These are phyloP conservation scores for Gastracanthus pulcherrimus DNA, from an alignment of 2,888 invertebrate species.

Conservation along the genomic window DNA sequence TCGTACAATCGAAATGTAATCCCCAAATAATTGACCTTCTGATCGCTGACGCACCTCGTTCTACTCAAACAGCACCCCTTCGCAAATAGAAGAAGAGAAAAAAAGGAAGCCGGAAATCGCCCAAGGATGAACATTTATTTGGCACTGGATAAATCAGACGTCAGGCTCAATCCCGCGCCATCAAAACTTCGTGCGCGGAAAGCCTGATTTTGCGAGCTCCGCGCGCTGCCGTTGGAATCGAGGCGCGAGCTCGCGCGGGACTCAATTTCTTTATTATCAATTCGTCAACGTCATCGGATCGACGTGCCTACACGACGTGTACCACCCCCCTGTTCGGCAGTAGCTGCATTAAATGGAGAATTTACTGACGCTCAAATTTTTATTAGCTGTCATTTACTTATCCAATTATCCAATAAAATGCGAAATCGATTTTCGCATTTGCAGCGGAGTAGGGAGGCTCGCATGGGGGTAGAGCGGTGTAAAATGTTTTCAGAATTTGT, in stretches of 20 bases:
- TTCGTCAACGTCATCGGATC: slow-evolving; percentile 48
- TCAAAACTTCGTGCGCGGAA: slow-evolving; percentile 25
- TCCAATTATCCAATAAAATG: slow-evolving; percentile 1
- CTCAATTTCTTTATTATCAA: slow-evolving; percentile 53
- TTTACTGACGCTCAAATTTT: slow-evolving; percentile 21
- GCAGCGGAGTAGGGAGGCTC: not conserved
- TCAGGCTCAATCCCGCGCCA: slow-evolving; percentile 13
- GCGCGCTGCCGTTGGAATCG: not conserved
- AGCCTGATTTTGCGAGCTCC: not conserved
- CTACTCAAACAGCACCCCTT: no score
- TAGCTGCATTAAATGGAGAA: slow-evolving; percentile 9
- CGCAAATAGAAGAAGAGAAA: not conserved
- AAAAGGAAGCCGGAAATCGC: not conserved
- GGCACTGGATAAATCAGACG: slow-evolving; percentile 46
- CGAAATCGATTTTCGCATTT: not conserved
- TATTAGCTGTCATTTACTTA: slow-evolving; percentile 24
- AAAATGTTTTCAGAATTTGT: no score
- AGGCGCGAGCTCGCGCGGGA: not conserved
- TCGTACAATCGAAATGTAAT: no score
- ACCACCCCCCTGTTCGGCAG: not conserved
- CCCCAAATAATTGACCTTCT: no score
- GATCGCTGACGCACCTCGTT: no score
- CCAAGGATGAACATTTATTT: slow-evolving; percentile 29
- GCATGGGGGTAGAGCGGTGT: no score
- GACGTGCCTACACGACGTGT: slow-evolving; percentile 5